phyloP scores from a whole-genome alignment of 1,140 invertebrate genomes.

The Euwallacea fornicatus region DNA sequence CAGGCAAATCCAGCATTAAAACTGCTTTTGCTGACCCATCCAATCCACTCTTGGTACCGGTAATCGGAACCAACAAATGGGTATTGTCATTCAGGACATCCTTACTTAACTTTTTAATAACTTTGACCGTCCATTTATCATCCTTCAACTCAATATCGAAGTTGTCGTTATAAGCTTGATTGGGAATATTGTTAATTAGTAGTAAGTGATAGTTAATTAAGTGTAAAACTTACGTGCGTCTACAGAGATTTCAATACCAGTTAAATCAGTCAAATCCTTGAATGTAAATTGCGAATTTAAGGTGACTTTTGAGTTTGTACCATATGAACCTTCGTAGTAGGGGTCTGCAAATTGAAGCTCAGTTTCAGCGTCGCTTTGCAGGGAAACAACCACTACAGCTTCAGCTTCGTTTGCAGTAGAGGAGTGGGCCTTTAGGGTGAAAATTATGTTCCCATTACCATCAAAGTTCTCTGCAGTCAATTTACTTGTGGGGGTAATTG shows the following conservation, averaged over 20 bases:
- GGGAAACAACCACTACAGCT: constrained; percentile 9
- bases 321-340: background rate
- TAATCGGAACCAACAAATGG: background rate
- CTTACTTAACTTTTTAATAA: background rate
- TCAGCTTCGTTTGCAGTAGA: background rate
- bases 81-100: background rate
- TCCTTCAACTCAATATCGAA: background rate
- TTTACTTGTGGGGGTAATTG: background rate
- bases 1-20: background rate
- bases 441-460: constrained; percentile 13
- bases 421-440: constrained; percentile 10
- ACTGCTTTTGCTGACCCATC: background rate
- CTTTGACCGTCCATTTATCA: background rate
- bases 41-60: background rate
- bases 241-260: constrained; percentile 11
- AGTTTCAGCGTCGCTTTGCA: background rate
- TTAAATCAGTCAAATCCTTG: constrained; percentile 3
- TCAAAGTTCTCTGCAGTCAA: constrained; percentile 7
- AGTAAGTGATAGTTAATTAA: background rate
- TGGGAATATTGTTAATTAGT: background rate
- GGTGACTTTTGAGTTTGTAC: background rate
- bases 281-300: constrained; percentile 18
- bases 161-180: background rate
- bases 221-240: constrained; percentile 7
- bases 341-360: background rate